Conservation (phyloP, 2,888 invertebrate species). For the Drosophila greeni region DNA sequence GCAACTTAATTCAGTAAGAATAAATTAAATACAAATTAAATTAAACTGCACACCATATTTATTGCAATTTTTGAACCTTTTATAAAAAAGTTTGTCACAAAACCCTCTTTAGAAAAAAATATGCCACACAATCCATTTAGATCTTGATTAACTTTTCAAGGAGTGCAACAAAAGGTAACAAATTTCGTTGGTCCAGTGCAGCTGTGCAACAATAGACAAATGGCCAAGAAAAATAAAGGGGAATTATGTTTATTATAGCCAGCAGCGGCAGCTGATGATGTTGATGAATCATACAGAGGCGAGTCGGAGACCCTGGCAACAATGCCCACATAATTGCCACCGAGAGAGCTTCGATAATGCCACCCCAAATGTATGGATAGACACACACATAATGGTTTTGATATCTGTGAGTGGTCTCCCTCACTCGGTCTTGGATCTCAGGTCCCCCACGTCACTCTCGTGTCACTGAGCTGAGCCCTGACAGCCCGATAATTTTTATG, state of each 20-base stretch:
- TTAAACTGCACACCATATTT: neutral
- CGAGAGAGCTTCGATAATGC: constrained; percentile 45
- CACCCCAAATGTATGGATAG: constrained; percentile 19
- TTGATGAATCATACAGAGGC: constrained; percentile 34
- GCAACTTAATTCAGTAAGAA: no score
- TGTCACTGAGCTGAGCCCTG: constrained; percentile 24
- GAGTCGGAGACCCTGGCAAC: constrained; percentile 35
- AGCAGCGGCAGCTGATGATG: constrained; percentile 33
- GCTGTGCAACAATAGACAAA: constrained; percentile 34
- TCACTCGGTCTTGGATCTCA: constrained; percentile 5
- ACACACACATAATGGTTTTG: constrained; percentile 31
- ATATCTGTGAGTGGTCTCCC: constrained; percentile 40
- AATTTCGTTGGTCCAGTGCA: constrained; percentile 25
- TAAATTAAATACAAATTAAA: no score
- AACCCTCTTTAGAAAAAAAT: neutral
- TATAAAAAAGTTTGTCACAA: constrained; percentile 5
- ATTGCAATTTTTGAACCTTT: neutral
- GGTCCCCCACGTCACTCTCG: constrained; percentile 19
- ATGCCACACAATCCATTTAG: constrained; percentile 9
- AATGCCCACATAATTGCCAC: constrained; percentile 48
- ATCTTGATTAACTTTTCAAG: constrained; percentile 41
- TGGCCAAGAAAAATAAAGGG: constrained; percentile 17
- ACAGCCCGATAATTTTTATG: constrained; percentile 41
- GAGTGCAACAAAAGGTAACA: constrained; percentile 36
- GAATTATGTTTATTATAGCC: constrained; percentile 36